Base-by-base conservation (phyloP, 1,140 invertebrate genomes). In the Bombus waltoni region DNA sequence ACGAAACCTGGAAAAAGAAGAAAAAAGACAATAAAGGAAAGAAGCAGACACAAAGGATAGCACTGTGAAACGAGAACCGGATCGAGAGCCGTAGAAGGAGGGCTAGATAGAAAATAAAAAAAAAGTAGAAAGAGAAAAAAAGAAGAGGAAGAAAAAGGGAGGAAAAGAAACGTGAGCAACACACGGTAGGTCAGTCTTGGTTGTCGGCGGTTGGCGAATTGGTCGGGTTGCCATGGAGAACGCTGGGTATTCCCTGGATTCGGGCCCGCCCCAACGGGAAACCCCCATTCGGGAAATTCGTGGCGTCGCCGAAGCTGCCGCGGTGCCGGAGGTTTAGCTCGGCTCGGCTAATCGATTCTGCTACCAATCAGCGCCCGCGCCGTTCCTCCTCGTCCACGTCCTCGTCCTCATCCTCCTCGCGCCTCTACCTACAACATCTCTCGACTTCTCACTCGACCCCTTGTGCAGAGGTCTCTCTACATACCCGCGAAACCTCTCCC, bases 171-270 rank as follows among this genome's bases (percentile, higher is more conserved):
- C 88, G 86, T 88, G 78, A 87, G 85, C 85, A 92, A 88, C 88
- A 76, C 85, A 91, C 85, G 90, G 87, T 89, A 90, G 88, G 91
- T 92, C 92, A 94, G 88, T 89, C 92, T 93, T 88, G 89, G 90
- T 90, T 91, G 93, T 92, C 91, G 91, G 92, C 90, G 94, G 94
- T 94, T 94, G 93, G 94, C 92, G 94, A 94, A 94, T 94, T 93
- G 93, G 90, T 94, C 91, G 93, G 93, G 94, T 93, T 93, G 93
- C 93, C 91, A 93, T 93, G 92, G 93, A 91, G 93, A 94, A 90
- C 92, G 93, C 85, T 87, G 86, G 91, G 93, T 92, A 92, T 93
- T 92, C 90, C 92, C 91, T 91, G 91, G 88, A 92, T 93, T 92
- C 91, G 92, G 93, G 88, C 91, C 92, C 93, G 93, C 93, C 93